A percentile compares a stretch with the other conserved stretches of the same genome.
Evolutionary conservation across 2,888 invertebrate species (phyloP).

Genomic region (Arctia plantaginis): DNA sequence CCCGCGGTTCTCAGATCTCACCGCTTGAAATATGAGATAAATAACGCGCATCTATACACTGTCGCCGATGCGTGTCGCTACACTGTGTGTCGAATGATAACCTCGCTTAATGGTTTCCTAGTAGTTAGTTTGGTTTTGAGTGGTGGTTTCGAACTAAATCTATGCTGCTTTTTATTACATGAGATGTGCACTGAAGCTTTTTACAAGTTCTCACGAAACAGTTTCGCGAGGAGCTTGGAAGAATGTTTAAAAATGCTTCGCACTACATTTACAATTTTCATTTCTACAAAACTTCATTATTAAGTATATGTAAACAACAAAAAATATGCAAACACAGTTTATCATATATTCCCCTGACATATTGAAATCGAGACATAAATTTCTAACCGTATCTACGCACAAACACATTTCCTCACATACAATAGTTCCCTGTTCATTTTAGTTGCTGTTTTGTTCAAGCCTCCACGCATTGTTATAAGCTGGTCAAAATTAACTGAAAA

Average conservation of each 20-base stretch:
- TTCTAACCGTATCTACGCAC: slow-evolving; percentile 30
- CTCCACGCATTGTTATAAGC: slow-evolving; percentile 56
- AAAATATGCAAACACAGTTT: slow-evolving; percentile 42
- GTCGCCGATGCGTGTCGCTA: slow-evolving; percentile 54
- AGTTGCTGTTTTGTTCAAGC: slow-evolving; percentile 74
- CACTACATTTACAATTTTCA: slow-evolving; percentile 53
- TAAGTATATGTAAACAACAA: slow-evolving; percentile 43
- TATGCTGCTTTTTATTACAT: slow-evolving; percentile 75
- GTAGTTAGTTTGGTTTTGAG: slow-evolving; percentile 83
- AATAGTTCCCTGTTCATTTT: slow-evolving; percentile 58
- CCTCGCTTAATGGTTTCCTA: slow-evolving; percentile 79
- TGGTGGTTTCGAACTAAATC: slow-evolving; percentile 80
- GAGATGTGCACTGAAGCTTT: slow-evolving; percentile 73
- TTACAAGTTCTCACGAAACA: slow-evolving; percentile 56
- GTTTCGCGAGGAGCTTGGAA: slow-evolving; percentile 52
- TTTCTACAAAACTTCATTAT: slow-evolving; percentile 47
- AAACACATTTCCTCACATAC: slow-evolving; percentile 41
- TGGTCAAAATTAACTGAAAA: not conserved
- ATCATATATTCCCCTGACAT: slow-evolving; percentile 28
- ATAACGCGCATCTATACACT: slow-evolving; percentile 66
- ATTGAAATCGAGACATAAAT: slow-evolving; percentile 19
- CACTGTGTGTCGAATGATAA: slow-evolving; percentile 74
- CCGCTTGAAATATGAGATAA: slow-evolving; percentile 70
- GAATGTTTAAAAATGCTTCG: slow-evolving; percentile 55
- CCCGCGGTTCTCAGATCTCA: slow-evolving; percentile 59